Evolutionary conservation across 2,797 vertebrate species (phyloP).

Genomic region (Momotus momota): DNA sequence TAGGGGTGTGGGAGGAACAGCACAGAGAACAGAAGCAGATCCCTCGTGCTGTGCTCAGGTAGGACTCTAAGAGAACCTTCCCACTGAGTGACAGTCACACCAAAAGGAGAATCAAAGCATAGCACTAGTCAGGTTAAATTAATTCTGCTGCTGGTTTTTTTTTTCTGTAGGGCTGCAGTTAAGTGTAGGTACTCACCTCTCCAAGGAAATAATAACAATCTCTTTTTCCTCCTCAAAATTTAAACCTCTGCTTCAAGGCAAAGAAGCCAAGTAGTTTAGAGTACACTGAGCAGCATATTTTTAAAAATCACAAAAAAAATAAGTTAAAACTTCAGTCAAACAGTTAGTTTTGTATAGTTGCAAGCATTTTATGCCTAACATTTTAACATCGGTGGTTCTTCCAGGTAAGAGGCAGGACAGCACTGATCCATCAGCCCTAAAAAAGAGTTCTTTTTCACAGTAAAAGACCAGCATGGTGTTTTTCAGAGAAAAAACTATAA

Average conservation of each 20-base stretch:
- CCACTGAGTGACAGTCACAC: background rate
- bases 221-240: background rate
- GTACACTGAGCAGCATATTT: background rate
- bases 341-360: background rate
- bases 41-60: background rate
- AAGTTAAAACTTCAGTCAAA: background rate
- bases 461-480: background rate
- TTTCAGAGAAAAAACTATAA: background rate
- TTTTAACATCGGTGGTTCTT: background rate
- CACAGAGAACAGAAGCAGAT: background rate
- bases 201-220: background rate
- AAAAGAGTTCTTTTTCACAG: background rate
- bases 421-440: background rate
- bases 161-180: background rate
- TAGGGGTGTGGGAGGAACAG: background rate
- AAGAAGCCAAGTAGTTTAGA: background rate
- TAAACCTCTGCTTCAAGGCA: background rate
- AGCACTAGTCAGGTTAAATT: background rate
- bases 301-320: background rate
- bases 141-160: background rate
- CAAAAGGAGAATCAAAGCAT: background rate
- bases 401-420: background rate
- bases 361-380: background rate
- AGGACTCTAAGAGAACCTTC: background rate
- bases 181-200: background rate